Evolutionary conservation across 64 coral and sea anemone species (phyloP).

Genomic region (Anthopleura sola): DNA sequence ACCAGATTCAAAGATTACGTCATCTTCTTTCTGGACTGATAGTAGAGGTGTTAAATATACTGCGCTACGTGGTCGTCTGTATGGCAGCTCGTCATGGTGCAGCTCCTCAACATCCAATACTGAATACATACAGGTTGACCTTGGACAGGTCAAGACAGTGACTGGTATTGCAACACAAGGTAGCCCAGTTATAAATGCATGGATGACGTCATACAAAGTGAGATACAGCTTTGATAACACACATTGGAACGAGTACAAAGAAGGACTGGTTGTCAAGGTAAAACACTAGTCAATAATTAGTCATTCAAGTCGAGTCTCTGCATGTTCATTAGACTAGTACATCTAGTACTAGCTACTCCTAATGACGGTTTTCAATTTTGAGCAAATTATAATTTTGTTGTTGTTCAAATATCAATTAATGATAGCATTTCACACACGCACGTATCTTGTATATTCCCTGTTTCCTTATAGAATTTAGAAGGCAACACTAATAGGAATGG

Average conservation of each 20-base stretch:
- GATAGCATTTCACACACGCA: too few relatives aligned
- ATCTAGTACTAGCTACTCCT: too few relatives aligned
- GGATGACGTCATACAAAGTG: not conserved
- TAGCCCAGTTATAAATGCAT: not conserved
- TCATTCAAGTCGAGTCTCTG: not conserved
- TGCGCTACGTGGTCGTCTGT: not conserved
- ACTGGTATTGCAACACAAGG: not conserved
- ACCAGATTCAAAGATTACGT: not conserved
- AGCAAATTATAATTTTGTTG: too few relatives aligned
- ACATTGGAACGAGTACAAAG: not conserved
- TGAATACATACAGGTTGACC: constrained; percentile 1
- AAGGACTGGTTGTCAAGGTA: not conserved
- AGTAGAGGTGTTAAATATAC: not conserved
- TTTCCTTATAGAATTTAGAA: not conserved
- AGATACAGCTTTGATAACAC: not conserved
- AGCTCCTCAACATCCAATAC: too few relatives aligned
- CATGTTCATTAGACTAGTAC: too few relatives aligned
- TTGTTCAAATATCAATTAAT: too few relatives aligned
- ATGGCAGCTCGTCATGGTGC: not conserved
- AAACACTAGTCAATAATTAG: not conserved
- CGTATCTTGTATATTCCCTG: too few relatives aligned
- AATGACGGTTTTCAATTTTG: not conserved
- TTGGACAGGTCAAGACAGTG: not conserved
- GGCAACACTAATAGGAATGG: not conserved
- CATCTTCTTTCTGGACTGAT: not conserved